Evolutionary conservation across 2,113 vertebrate species (phyloP), one percentile per base, ranked within the genome.

Genomic region (Apodemus sylvaticus): DNA sequence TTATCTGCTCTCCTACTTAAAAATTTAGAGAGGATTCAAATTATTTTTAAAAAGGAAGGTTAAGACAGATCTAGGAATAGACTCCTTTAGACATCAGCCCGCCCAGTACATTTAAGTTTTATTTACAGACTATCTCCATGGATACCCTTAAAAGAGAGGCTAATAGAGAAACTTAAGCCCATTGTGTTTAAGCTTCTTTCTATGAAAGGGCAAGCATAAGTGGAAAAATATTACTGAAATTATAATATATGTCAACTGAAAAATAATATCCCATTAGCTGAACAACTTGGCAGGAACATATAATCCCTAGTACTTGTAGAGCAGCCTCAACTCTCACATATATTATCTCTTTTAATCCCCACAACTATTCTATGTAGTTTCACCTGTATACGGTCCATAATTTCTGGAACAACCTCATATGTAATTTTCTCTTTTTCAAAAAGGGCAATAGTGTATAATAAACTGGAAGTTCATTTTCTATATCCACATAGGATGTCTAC

Each of bases 261-360:
- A 97, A 97, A 62, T 93, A 92, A 94, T 92, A 96, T 94, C 42
- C 92, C 88, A 97, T 97, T 96, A 97, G 95, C 90, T 58, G 79
- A 97, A 96, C 88, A 90, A 91, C 74, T 87, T 42, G 62, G 92
- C 90, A 93, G 79, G 96, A 97, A 97, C 95, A 97, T 94, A 92
- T 95, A 96, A 97, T 95, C 96, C 79, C n/a, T 70, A 34, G 89
- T 74, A 83, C 88, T 86, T 74, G 26, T 58, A 66, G 34, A 91
- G 48, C 31, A 83, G 95, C 55, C 74, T 83, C 70, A 86, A 48
- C 74, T 89, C 92, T 93, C 95, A 97, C 62, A 96, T 93, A 97
- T 87, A 95, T 94, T 96, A 95, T 91, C 74, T 94, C 42, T 90
- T 96, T 94, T 97, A 97, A 97, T 94, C 78, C 79, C 34, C 29